Conservation (phyloP, 2,888 invertebrate species). For the Ischnura elegans region DNA sequence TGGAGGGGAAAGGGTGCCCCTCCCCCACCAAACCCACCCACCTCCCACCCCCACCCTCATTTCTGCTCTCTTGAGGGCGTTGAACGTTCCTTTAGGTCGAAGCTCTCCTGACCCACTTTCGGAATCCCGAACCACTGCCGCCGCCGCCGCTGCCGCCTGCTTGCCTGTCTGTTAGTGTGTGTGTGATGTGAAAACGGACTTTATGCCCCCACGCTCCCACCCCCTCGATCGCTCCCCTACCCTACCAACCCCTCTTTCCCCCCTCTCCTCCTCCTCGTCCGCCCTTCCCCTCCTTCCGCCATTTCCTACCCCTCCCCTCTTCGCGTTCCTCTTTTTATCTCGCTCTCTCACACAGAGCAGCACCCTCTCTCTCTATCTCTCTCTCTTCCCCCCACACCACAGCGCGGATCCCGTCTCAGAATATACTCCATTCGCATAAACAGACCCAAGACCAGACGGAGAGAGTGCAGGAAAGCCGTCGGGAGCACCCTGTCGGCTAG, state of each 20-base stretch:
- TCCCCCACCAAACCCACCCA: not conserved
- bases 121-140: not conserved
- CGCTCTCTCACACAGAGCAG: not conserved
- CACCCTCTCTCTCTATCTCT: not conserved
- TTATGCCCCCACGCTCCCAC: conserved; percentile 60
- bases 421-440: conserved; percentile 66
- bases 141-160: not conserved
- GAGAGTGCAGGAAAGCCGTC: not conserved
- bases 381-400: not conserved
- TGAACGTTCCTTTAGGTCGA: conserved; percentile 65
- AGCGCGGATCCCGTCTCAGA: conserved; percentile 41
- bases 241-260: not conserved
- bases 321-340: not conserved
- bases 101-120: conserved; percentile 66
- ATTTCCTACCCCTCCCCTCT: not conserved
- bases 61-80: conserved; percentile 45
- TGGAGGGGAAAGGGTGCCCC: not conserved
- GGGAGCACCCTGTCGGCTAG: not conserved
- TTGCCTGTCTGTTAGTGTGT: too few relatives aligned
- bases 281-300: conserved; percentile 10
- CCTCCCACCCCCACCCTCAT: not conserved
- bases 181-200: conserved; percentile 65
- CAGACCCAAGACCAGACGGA: not conserved
- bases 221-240: not conserved
- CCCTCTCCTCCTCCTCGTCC: not conserved